Base-by-base conservation (phyloP, 2,888 invertebrate species). In the Watsonalla cultraria region DNA sequence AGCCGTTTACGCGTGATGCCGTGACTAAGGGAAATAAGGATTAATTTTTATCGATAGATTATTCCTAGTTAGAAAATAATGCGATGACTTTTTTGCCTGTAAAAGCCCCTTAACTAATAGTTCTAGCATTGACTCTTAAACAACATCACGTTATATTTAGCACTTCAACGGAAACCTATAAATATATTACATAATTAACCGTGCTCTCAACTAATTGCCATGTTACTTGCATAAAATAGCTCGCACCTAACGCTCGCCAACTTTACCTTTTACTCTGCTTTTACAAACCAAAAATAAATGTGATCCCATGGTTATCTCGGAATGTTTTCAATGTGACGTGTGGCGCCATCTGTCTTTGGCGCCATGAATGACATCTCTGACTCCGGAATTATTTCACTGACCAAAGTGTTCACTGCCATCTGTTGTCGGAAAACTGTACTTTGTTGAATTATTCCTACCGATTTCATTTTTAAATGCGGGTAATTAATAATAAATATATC, bases 271-370 rank as follows among this genome's bases (percentile, higher is more conserved):
- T 74, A 73, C 72, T 80, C 78, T 75, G 78, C 74, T 76, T 81
- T 74, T 74, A 73, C 72, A 62, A 56, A 74, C 81, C 78, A 82
- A 86, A 86, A 87, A 87, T 86, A 86, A 84, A 84, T 74, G 72
- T 74, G 78, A 77, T 71, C 70, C 65, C 24, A 24, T 4, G 24
- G 24, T 4, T 24, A 24, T 24, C 24, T 4, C 24, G 62, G 66
- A 68, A 60, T 62, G 56, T 62, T 53, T 58, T 52, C 55, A 51
- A 42, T 59, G 37, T 24, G 34, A 50, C 24, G 24, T 8, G n/a
- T 47, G 66, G 58, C 76, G 83, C 81, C 84, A 82, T 77, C 84
- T 85, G 57, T 61, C 56, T 56, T 48, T 35, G 13, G 13, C 13
- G 2, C n/a, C 8, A 11, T 37, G 45, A 50, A 49, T 51, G 62